Conservation (phyloP, 2,888 invertebrate species). For the Quadriops clusia region DNA sequence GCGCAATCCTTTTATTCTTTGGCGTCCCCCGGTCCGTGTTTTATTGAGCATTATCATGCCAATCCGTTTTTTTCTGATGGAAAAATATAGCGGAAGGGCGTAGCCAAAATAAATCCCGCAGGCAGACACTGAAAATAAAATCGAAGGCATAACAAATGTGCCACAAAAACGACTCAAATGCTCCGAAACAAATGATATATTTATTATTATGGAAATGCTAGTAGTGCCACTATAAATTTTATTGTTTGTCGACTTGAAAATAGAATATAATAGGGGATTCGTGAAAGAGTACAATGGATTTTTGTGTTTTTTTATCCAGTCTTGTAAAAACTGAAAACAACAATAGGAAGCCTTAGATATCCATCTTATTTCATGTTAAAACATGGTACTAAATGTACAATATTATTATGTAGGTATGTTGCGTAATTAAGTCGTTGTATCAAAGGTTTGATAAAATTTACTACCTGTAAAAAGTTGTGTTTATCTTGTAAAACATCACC, state of each 20-base stretch:
- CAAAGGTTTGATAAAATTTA: too few relatives aligned
- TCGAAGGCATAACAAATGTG: constrained; percentile 32
- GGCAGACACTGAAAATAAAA: constrained; percentile 30
- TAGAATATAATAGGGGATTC: constrained; percentile 14
- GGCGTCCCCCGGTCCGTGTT: constrained; percentile 22
- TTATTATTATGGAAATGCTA: constrained; percentile 30
- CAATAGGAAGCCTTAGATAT: too few relatives aligned
- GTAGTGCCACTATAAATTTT: constrained; percentile 28
- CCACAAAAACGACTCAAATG: constrained; percentile 33
- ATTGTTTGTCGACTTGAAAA: constrained; percentile 21
- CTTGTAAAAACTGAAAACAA: too few relatives aligned
- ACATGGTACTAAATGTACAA: too few relatives aligned
- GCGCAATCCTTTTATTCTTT: constrained; percentile 23
- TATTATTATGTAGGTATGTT: too few relatives aligned
- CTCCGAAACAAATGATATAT: constrained; percentile 32
- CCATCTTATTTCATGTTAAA: too few relatives aligned
- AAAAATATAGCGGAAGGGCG: constrained; percentile 32
- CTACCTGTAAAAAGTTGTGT: too few relatives aligned
- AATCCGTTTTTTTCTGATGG: constrained; percentile 21
- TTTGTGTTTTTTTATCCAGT: too few relatives aligned
- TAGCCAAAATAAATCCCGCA: constrained; percentile 27
- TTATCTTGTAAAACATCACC: too few relatives aligned
- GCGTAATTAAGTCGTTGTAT: too few relatives aligned
- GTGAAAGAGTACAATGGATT: too few relatives aligned
- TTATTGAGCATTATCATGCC: constrained; percentile 33